A percentile compares a stretch with the other conserved stretches of the same genome.
Evolutionary conservation across 1,140 invertebrate species (phyloP).

Genomic region (Paraescarpia echinospica): DNA sequence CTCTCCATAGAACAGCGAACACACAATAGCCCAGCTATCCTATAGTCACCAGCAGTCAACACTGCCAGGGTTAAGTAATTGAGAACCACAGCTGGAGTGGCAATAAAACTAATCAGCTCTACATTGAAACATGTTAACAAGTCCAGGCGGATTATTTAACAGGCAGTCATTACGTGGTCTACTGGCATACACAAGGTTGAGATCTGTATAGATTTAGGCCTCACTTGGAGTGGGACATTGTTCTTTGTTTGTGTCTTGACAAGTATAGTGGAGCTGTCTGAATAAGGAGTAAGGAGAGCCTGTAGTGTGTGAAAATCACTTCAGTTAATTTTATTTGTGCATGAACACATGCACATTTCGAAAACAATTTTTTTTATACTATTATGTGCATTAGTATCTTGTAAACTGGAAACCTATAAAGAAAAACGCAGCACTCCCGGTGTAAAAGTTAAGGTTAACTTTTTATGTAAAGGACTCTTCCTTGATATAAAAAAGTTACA

Average conservation of each 20-base stretch:
- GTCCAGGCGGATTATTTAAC: neutral
- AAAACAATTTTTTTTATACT: neutral
- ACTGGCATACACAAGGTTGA: neutral
- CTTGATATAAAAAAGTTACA: neutral
- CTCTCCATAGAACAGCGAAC: neutral
- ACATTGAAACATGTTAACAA: neutral
- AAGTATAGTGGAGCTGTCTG: neutral
- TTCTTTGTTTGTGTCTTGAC: neutral
- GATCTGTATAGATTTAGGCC: neutral
- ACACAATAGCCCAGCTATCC: neutral
- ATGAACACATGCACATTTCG: neutral
- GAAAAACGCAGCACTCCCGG: neutral
- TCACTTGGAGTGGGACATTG: neutral
- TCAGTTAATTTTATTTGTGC: neutral
- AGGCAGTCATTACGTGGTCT: neutral
- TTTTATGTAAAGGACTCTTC: neutral
- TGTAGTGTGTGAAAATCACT: neutral
- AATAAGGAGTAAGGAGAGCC: neutral
- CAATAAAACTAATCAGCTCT: neutral
- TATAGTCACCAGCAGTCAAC: neutral
- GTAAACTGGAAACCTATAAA: neutral
- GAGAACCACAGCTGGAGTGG: neutral
- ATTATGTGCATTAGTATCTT: no score
- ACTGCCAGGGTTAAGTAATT: neutral
- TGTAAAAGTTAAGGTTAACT: no score